Conservation (phyloP, 2,113 vertebrate species). For the Varanus komodoensis region DNA sequence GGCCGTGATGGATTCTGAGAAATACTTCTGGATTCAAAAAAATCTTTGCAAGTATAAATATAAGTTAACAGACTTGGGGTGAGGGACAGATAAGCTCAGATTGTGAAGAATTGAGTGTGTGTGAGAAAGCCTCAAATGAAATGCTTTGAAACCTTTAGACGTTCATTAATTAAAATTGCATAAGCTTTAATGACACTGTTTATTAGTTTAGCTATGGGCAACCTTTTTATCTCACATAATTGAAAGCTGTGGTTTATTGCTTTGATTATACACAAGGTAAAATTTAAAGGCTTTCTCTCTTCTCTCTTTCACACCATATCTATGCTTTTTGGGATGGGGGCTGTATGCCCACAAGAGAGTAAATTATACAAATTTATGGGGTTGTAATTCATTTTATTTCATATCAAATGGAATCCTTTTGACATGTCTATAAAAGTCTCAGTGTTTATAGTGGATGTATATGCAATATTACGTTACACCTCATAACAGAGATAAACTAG, state of each 20-base stretch:
- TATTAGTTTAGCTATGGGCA: slow-evolving; percentile 67
- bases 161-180: slow-evolving; percentile 65
- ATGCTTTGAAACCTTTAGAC: slow-evolving; percentile 58
- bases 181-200: slow-evolving; percentile 70
- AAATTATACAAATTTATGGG: slow-evolving; percentile 73
- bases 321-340: slow-evolving; percentile 39
- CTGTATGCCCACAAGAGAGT: slow-evolving; percentile 51
- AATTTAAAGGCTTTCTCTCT: slow-evolving; percentile 63
- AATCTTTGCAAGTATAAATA: slow-evolving; percentile 20
- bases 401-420: slow-evolving; percentile 70
- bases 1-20: slow-evolving; percentile 32
- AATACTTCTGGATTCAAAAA: slow-evolving; percentile 1
- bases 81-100: slow-evolving; percentile 20
- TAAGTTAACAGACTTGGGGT: slow-evolving; percentile 24
- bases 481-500: slow-evolving; percentile 75
- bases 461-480: slow-evolving; percentile 78
- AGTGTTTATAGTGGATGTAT: slow-evolving; percentile 75
- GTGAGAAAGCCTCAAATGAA: slow-evolving; percentile 39
- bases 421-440: slow-evolving; percentile 75
- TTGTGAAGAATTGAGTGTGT: neutral
- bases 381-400: slow-evolving; percentile 77
- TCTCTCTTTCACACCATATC: slow-evolving; percentile 37
- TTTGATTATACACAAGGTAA: slow-evolving; percentile 62
- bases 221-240: slow-evolving; percentile 65
- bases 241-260: slow-evolving; percentile 62